Evolutionary conservation across 1,140 invertebrate species (phyloP), one percentile per base, ranked within the genome.

Genomic region (Bombus sibiricus): DNA sequence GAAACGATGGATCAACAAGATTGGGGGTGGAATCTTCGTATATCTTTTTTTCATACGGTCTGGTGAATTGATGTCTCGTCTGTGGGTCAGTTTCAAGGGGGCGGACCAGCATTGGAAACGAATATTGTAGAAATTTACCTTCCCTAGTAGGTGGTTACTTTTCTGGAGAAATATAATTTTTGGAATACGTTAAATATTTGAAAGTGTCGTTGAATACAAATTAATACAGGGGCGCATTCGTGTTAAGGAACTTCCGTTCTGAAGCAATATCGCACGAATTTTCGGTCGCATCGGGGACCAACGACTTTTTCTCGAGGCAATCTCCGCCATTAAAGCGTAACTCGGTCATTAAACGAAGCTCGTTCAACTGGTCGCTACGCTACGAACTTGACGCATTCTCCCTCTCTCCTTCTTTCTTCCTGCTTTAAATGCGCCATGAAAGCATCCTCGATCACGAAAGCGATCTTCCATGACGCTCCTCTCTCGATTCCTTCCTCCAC

Each of bases 251-350:
- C 12, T 34, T n/a, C 8, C 34, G 3, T 13, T 18, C 10, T 22
- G 4, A 3, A 6, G 12, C 1, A 32, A 12, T 57, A 28, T 12
- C 39, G 57, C 41, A 68, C 32, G 68, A 88, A 62, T 88, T 88
- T 83, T 59, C 79, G 59, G 85, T 88, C 85, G 77, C 74, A 87
- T 87, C 37, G 37, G 47, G 37, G 10, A 25, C 13, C 43, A 82
- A 88, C 74, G 74, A 86, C 79, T 13, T 73, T 86, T 28, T 76
- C 79, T 78, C 71, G 37, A 34, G 37, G 47, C 64, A 68, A 72
- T 87, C 76, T 83, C 68, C 41, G 22, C 74, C 74, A 41, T 88
- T 86, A 87, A 88, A 83, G 74, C 84, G 85, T 88, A 88, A 88
- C 79, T 62, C 32, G 75, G 85, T 88, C 79, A 88, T 88, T 86